Conservation (phyloP, 2,888 invertebrate genomes). For the Maniola hyperantus region DNA sequence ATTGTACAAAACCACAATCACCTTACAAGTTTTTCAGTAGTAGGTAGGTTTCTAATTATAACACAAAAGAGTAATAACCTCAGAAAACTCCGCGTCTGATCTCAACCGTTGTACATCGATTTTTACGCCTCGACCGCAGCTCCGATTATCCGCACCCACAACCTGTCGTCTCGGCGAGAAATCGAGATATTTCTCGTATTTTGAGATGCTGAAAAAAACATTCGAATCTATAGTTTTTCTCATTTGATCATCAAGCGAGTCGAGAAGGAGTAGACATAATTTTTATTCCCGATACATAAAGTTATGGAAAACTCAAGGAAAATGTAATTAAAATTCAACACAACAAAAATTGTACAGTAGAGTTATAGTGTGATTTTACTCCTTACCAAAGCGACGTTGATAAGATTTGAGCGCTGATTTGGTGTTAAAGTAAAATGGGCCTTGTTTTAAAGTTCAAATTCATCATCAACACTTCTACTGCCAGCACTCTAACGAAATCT, state of each 20-base stretch:
- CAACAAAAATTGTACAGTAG: neutral
- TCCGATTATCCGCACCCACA: constrained; percentile 57
- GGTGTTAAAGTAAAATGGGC: no score
- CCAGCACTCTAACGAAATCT: no score
- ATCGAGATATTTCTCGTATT: constrained; percentile 33
- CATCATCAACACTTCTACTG: no score
- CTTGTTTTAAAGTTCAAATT: no score
- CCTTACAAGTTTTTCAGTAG: constrained; percentile 11
- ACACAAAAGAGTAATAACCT: constrained; percentile 58
- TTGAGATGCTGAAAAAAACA: constrained; percentile 29
- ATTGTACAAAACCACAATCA: neutral
- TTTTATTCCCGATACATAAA: no score
- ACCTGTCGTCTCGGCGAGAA: constrained; percentile 44
- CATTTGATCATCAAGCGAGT: neutral
- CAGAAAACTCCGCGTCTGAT: constrained; percentile 51
- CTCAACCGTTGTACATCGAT: constrained; percentile 67
- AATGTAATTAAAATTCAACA: neutral
- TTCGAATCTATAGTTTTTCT: constrained; percentile 18
- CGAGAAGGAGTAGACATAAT: neutral
- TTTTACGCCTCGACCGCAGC: constrained; percentile 54
- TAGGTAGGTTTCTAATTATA: constrained; percentile 24
- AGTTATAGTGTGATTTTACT: no score
- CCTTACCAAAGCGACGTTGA: no score
- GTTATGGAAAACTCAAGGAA: neutral
- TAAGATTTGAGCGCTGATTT: no score